Evolutionary conservation across 2,797 vertebrate species (phyloP).

Genomic region (Varecia variegata): DNA sequence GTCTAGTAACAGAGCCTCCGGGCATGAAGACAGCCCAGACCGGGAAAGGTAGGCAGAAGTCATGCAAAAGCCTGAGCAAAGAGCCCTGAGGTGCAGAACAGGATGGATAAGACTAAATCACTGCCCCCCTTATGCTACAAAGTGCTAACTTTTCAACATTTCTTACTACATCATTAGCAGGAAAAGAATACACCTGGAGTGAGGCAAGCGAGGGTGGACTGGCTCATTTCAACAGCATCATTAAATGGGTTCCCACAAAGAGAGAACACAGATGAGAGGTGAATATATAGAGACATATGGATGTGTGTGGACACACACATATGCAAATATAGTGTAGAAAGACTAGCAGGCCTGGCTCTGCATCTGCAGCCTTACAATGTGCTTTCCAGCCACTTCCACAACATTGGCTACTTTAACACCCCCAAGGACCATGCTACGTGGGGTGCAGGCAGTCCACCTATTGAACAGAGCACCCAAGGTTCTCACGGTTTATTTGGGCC

Average conservation of each 20-base stretch:
- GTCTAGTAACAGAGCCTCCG: not conserved
- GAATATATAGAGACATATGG: not conserved
- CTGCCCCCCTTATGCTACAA: not conserved
- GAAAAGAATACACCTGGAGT: not conserved
- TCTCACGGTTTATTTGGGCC: not conserved
- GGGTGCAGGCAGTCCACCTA: not conserved
- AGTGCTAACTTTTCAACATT: constrained; percentile 7
- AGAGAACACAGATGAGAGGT: not conserved
- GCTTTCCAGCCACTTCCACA: not conserved
- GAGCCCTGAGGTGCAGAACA: not conserved
- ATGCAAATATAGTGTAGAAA: not conserved
- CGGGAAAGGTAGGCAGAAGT: not conserved
- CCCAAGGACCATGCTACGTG: not conserved
- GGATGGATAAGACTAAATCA: not conserved
- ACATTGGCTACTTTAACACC: not conserved
- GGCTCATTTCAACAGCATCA: not conserved
- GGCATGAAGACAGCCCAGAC: not conserved
- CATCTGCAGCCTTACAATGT: not conserved
- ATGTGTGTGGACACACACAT: not conserved
- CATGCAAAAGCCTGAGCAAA: not conserved
- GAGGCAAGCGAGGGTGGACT: not conserved
- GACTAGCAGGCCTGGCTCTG: not conserved
- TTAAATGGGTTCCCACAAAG: not conserved
- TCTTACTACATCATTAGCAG: not conserved
- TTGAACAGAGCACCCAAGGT: not conserved